phyloP scores from a whole-genome alignment of 1,140 invertebrate genomes.

The Notospermus geniculatus region DNA sequence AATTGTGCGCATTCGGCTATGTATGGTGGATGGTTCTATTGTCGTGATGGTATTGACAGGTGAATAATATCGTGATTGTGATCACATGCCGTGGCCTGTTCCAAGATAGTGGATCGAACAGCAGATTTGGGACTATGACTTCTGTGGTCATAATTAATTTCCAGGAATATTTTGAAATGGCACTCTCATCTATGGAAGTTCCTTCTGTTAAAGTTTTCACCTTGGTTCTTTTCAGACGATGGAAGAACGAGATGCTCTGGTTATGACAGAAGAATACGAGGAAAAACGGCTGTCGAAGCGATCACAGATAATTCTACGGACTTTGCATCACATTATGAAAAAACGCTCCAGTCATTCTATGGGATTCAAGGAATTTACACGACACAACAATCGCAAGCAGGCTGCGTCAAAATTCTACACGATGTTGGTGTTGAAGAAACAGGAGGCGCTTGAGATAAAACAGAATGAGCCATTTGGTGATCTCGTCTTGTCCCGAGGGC shows the following conservation, averaged over 20 bases:
- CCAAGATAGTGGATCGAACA: no score
- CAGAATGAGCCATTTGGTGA: constrained; percentile 81
- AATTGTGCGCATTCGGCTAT: no score
- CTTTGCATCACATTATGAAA: constrained; percentile 67
- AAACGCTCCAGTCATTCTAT: constrained; percentile 66
- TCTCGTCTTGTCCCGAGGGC: constrained; percentile 80
- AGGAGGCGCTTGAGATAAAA: constrained; percentile 84
- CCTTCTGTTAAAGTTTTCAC: no score
- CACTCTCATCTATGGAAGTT: no score
- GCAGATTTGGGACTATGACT: no score
- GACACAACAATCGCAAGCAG: constrained; percentile 84
- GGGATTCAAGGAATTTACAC: constrained; percentile 72
- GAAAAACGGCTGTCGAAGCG: constrained; percentile 90
- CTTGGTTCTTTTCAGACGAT: neutral
- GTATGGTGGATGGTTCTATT: no score
- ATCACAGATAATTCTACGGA: constrained; percentile 84
- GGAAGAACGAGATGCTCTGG: constrained; percentile 4
- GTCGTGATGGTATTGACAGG: no score
- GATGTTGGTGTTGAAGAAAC: constrained; percentile 91
- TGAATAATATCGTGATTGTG: no score
- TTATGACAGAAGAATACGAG: constrained; percentile 80
- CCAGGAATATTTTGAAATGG: no score
- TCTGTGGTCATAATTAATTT: no score
- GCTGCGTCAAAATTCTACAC: constrained; percentile 96
- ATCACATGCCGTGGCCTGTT: no score